phyloP scores from a whole-genome alignment of 2,113 vertebrate species.

The Butorides virescens region DNA sequence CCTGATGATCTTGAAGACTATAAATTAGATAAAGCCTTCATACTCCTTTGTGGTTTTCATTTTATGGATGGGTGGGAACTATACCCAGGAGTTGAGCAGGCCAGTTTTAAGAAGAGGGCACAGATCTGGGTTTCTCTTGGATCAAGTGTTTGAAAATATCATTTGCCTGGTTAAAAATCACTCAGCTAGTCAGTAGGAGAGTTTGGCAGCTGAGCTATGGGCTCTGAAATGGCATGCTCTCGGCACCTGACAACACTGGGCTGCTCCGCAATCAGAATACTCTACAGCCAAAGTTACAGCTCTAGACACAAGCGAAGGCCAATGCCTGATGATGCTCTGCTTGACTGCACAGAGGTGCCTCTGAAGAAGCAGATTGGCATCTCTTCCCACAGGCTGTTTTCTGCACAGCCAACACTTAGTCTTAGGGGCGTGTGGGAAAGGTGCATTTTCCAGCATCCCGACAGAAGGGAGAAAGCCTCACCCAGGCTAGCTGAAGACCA shows the following conservation, averaged over 20 bases:
- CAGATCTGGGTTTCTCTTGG: neutral
- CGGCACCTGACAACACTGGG: neutral
- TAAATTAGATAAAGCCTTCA: neutral
- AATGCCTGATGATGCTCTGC: neutral
- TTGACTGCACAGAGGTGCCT: neutral
- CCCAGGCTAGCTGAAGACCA: neutral
- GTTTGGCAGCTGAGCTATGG: neutral
- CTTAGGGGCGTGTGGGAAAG: rapidly evolving
- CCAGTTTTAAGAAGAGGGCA: neutral
- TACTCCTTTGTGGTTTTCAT: neutral
- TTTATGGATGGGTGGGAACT: neutral
- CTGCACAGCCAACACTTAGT: neutral
- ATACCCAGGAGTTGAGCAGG: neutral
- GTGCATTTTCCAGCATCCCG: neutral
- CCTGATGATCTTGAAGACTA: neutral
- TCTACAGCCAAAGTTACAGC: neutral
- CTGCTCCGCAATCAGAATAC: neutral
- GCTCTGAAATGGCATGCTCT: neutral
- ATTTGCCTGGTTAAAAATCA: neutral
- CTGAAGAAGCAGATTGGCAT: neutral
- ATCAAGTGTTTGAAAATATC: neutral
- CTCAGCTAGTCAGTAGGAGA: neutral
- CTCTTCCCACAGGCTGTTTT: neutral
- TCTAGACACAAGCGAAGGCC: neutral
- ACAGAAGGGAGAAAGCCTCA: neutral